A percentile compares a stretch with the other conserved stretches of the same genome.
Evolutionary conservation across 2,113 vertebrate species (phyloP).

Genomic region (Bufo gargarizans): DNA sequence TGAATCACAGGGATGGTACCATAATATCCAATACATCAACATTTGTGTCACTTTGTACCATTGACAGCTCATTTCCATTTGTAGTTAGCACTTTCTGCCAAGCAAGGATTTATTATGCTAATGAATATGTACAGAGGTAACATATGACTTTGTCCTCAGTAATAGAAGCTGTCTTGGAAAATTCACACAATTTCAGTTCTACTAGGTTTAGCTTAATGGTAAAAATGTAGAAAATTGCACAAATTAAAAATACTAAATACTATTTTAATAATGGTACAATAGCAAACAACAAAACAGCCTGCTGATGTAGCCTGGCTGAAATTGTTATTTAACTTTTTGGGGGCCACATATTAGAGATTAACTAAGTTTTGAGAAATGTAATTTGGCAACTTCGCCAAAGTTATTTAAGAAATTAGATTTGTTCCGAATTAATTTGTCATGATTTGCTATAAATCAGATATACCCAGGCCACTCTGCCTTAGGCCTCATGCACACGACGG

Average conservation of each 20-base stretch:
- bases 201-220: not conserved
- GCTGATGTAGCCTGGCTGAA: not conserved
- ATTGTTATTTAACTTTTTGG: too few relatives aligned
- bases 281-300: not conserved
- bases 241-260: not conserved
- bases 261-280: not conserved
- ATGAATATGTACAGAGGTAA: conserved; percentile 52
- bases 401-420: too few relatives aligned
- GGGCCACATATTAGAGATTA: too few relatives aligned
- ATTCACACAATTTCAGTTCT: not conserved
- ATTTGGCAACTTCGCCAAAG: too few relatives aligned
- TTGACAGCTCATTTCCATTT: conserved; percentile 57
- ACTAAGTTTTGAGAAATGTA: too few relatives aligned
- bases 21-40: conserved; percentile 55
- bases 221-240: not conserved
- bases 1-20: conserved; percentile 49
- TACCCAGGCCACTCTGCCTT: too few relatives aligned
- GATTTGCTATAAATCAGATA: too few relatives aligned
- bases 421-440: too few relatives aligned
- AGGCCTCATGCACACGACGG: too few relatives aligned
- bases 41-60: conserved; percentile 56
- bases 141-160: conserved; percentile 31
- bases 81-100: conserved; percentile 56
- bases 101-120: conserved; percentile 58
- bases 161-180: conserved; percentile 28